Base-by-base conservation (phyloP, 2,797 vertebrate species). In the Hippocampus kuda region DNA sequence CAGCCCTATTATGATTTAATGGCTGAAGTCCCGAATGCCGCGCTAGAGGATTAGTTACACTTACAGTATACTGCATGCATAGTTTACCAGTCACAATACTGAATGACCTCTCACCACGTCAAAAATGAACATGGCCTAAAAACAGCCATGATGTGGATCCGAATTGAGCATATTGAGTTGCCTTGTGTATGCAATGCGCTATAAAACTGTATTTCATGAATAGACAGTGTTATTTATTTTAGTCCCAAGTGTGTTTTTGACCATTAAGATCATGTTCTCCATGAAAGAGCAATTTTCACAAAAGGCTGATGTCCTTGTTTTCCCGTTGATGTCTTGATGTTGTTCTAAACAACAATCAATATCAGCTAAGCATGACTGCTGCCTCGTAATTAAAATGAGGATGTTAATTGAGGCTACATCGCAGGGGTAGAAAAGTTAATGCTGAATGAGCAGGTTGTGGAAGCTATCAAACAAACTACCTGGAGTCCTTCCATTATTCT, bases 1-100 rank as follows among this genome's bases (percentile, higher is more conserved):
- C 89, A 84, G 74, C 69, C 70, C 71, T 65, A 66, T 83, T 89
- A 96, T 96, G 85, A 95, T 95, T 97, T 95, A 95, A 96, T 98
- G 89, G 95, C 94, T 92, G 91, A 82, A 91, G 90, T 89, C 79
- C 88, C 90, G 88, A 91, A 91, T 89, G 92, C 92, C 93, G 89
- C 87, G 85, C 84, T 54, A 75, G 67, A 90, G 93, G 91, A 92
- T 92, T 83, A 72, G 90, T 94, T 97, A 30, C 30, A 30, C 30
- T 30, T 30, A 94, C 94, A 77, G 3, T 15, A 46, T 4, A 51
- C 80, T 68, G 81, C 77, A 72, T 75, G 83, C 72, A 86, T 91
- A 67, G 90, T 91, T 97, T 95, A 92, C 93, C 87, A 63, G 76
- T 88, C 90, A 92, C 92, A 90, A 91, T 81, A 82, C 70, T 79